Evolutionary conservation across 2,797 vertebrate species (phyloP).

Genomic region (Amphiprion clarkii): DNA sequence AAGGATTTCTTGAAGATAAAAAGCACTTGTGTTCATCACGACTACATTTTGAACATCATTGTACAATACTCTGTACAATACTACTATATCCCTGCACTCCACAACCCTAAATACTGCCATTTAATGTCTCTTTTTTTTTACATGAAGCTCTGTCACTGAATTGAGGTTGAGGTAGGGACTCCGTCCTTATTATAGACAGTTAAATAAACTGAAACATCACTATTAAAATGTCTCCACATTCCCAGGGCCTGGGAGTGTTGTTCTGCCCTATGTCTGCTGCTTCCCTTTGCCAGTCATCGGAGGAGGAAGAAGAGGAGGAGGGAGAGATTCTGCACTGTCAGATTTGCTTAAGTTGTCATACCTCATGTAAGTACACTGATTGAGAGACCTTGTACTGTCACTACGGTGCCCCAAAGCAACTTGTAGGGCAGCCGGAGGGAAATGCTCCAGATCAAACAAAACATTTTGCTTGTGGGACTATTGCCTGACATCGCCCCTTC

Average conservation of each 20-base stretch:
- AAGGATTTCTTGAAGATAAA: constrained; percentile 81
- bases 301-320: constrained; percentile 2
- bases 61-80: constrained; percentile 74
- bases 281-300: constrained; percentile 14
- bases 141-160: constrained; percentile 64
- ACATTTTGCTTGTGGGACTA: constrained; percentile 58
- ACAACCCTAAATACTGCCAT: constrained; percentile 65
- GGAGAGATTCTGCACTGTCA: constrained; percentile 57
- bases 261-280: constrained; percentile 21
- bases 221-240: constrained; percentile 36
- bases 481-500: constrained; percentile 53
- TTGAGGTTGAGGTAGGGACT: constrained; percentile 70
- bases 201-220: constrained; percentile 41
- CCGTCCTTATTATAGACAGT: constrained; percentile 42
- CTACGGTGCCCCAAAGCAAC: constrained; percentile 42
- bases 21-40: constrained; percentile 88
- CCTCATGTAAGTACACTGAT: constrained; percentile 55
- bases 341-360: constrained; percentile 62
- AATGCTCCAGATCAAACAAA: constrained; percentile 61
- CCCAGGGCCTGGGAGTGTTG: constrained; percentile 32
- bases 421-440: constrained; percentile 56
- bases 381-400: constrained; percentile 56
- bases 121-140: constrained; percentile 40
- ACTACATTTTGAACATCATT: constrained; percentile 85
- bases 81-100: constrained; percentile 54